These are phyloP conservation scores for Hestina assimilis DNA, from an alignment of 1,140 invertebrate genomes.

Conservation along the genomic window DNA sequence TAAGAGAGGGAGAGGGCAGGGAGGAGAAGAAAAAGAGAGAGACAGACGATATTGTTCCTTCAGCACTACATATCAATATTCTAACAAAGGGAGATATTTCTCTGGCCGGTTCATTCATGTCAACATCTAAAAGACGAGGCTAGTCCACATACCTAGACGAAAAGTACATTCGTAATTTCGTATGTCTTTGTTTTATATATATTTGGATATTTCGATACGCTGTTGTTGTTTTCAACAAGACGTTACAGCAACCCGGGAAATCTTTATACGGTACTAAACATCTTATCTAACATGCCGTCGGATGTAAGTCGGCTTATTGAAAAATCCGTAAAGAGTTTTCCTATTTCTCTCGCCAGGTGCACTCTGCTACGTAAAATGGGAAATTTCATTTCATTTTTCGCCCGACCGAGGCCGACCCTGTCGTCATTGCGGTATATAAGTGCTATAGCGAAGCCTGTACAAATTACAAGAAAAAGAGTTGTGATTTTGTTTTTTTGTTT, in stretches of 20 bases:
- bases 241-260: background rate
- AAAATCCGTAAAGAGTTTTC: constrained; percentile 48
- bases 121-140: too few species aligned
- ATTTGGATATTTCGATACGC: background rate
- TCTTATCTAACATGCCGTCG: constrained; percentile 34
- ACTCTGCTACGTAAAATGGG: constrained; percentile 39
- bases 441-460: constrained; percentile 4
- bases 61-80: too few species aligned
- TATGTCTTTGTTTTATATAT: too few species aligned
- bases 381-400: constrained; percentile 54
- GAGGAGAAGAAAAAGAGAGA: too few species aligned
- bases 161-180: too few species aligned
- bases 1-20: too few species aligned
- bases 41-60: too few species aligned
- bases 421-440: constrained; percentile 26
- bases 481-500: constrained; percentile 12
- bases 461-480: constrained; percentile 25
- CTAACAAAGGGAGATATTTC: too few species aligned
- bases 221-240: constrained; percentile 1
- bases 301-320: constrained; percentile 49
- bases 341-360: constrained; percentile 49
- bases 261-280: constrained; percentile 4
- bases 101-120: too few species aligned
- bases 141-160: too few species aligned
- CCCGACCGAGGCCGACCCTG: constrained; percentile 26